A percentile compares a stretch with the other conserved stretches of the same genome.
These are phyloP conservation scores for Dasyprocta punctata DNA, from an alignment of 2,113 vertebrate species.

Conservation along the genomic window DNA sequence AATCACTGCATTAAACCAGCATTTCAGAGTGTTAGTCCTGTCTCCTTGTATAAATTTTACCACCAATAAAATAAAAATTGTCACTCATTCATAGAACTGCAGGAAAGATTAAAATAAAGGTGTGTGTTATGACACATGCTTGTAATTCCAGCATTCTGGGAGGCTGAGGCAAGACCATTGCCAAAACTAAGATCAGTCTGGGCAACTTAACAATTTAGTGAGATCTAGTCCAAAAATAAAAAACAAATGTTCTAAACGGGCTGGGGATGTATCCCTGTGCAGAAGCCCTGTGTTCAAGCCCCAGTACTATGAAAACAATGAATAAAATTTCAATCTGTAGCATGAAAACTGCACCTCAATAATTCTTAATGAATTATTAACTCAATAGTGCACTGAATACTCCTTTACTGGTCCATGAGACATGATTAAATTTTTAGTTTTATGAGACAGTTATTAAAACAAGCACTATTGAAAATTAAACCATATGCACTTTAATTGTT, in stretches of 20 bases:
- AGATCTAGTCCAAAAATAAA: background rate
- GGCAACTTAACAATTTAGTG: background rate
- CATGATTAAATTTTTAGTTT: conserved; percentile 19
- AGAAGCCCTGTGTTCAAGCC: background rate
- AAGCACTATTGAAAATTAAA: conserved; percentile 31
- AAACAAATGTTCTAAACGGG: background rate
- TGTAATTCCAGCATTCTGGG: background rate
- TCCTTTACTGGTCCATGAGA: background rate
- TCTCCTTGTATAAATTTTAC: background rate
- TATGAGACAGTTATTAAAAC: conserved; percentile 40
- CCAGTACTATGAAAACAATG: background rate
- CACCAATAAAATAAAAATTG: background rate
- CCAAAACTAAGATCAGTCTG: background rate
- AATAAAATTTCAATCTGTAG: background rate
- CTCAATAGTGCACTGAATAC: background rate
- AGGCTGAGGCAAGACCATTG: background rate
- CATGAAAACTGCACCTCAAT: background rate
- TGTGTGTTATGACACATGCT: background rate
- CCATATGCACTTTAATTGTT: background rate
- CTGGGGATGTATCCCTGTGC: background rate
- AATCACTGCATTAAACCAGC: background rate
- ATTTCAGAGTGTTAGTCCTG: conserved; percentile 2
- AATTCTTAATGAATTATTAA: conserved; percentile 56
- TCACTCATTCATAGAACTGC: background rate
- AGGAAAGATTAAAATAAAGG: conserved; percentile 4